Conservation (phyloP, 2,113 vertebrate species). For the Patagioenas fasciata region DNA sequence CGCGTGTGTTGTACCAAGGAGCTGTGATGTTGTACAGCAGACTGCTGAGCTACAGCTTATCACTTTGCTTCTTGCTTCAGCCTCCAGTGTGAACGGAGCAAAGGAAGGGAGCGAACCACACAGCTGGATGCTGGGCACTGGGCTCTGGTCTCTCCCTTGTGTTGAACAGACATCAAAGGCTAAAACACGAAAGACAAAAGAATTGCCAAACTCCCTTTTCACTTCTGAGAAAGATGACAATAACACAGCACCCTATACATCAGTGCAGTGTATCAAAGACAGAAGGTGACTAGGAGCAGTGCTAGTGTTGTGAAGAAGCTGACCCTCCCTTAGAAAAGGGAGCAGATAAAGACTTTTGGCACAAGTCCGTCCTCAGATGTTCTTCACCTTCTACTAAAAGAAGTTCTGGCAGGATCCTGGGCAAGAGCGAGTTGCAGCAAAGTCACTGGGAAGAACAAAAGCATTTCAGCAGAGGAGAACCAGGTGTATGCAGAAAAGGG, state of each 20-base stretch:
- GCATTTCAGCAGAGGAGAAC: background rate
- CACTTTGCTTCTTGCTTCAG: background rate
- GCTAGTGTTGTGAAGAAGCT: background rate
- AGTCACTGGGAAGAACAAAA: background rate
- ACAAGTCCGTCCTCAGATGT: background rate
- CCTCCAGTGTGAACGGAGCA: background rate
- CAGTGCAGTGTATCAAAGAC: background rate
- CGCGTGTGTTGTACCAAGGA: accelerated
- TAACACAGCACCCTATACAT: background rate
- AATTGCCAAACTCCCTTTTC: background rate
- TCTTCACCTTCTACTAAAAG: background rate
- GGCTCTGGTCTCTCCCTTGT: background rate
- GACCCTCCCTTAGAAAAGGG: background rate
- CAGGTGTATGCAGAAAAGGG: background rate
- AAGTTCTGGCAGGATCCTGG: background rate
- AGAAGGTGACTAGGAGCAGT: background rate
- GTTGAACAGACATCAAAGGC: background rate
- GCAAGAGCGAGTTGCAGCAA: background rate
- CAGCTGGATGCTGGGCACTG: background rate
- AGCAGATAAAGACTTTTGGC: background rate
- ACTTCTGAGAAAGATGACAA: background rate
- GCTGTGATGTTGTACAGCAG: background rate
- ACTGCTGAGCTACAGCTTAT: background rate
- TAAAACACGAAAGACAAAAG: background rate
- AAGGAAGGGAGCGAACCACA: background rate